These are phyloP conservation scores for Uloborus plumipes DNA, from an alignment of 2,888 invertebrate species.

Conservation along the genomic window DNA sequence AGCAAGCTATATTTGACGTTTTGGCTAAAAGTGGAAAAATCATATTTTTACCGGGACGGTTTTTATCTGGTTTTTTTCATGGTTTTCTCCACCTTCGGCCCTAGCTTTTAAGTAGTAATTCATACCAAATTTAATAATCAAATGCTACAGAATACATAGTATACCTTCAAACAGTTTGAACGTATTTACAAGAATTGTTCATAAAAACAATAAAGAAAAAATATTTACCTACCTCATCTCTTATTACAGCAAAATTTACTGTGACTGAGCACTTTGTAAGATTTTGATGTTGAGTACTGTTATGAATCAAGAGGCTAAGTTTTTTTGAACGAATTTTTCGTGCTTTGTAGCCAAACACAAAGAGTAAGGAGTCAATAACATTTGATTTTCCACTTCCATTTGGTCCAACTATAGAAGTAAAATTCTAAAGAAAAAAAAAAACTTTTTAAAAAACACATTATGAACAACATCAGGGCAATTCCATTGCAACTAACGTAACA, in stretches of 20 bases:
- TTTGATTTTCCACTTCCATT: slow-evolving; percentile 99
- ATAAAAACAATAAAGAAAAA: neutral
- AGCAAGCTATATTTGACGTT: too few relatives aligned
- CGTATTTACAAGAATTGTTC: too few relatives aligned
- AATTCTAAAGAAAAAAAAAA: slow-evolving; percentile 78
- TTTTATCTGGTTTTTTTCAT: too few relatives aligned
- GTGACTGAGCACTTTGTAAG: slow-evolving; percentile 85
- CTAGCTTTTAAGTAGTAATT: too few relatives aligned
- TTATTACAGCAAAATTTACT: slow-evolving; percentile 87
- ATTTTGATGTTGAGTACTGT: slow-evolving; percentile 84
- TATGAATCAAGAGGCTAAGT: slow-evolving; percentile 91
- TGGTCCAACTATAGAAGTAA: slow-evolving; percentile 96
- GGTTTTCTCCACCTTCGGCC: too few relatives aligned
- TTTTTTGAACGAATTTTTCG: slow-evolving; percentile 96
- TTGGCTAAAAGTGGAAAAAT: too few relatives aligned
- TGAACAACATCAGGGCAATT: too few relatives aligned
- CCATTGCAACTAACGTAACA: too few relatives aligned
- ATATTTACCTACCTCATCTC: slow-evolving; percentile 78
- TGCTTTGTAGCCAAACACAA: slow-evolving; percentile 98
- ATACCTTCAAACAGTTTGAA: too few relatives aligned
- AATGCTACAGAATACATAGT: neutral
- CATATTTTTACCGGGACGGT: too few relatives aligned
- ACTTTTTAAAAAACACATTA: neutral
- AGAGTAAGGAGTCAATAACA: slow-evolving; percentile 98
- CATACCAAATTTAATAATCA: neutral